Base-by-base conservation (phyloP, 2,113 vertebrate genomes). In the Bungarus multicinctus region DNA sequence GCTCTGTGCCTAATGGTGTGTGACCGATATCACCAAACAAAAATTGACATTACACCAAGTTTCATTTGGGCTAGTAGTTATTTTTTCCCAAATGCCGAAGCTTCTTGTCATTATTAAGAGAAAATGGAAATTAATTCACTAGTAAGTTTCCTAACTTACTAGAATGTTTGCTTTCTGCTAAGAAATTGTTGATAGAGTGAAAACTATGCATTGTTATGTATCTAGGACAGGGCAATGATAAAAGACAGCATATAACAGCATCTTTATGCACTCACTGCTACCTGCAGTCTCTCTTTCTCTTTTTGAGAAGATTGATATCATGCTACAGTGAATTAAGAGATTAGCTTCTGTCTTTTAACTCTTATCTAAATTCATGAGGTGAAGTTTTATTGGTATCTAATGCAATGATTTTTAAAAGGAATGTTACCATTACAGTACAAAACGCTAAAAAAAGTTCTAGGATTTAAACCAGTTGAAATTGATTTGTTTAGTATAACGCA, bases 341-440 rank as follows among this genome's bases (percentile, higher is more conserved):
- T 58, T 34, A 69, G 27, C n/a, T 45, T 45, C 57, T 69, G 50
- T 20, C 85, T 57, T 69, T 93, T 39, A 34, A 54, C n/a, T 53
- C 34, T 69, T 87, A 54, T 55, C 58, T 90, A 45, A 92, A 87
- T 87, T 90, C 55, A 87, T 87, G n/a, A 87, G 85, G n/a, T 64
- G 89, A 64, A 25, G 85, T 54, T 69, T 43, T 69, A 18, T 43
- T 93, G 57, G 47, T 8, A 22, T 14, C 81, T 52, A n/a, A 54
- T 23, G 55, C 23, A 39, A 25, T 25, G 88, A n/a, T 23, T 55
- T 22, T 91, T 11, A 7, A 81, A 57, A 25, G 27, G 47, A 43
- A 88, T 90, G 27, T 47, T 88, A 74, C 50, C n/a, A 20, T 54
- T 47, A 14, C 52, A 25, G 50, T 89, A 45, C 60, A 89, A 89